These are phyloP conservation scores for Eretmocerus hayati DNA, from an alignment of 2,888 invertebrate genomes.

Conservation along the genomic window DNA sequence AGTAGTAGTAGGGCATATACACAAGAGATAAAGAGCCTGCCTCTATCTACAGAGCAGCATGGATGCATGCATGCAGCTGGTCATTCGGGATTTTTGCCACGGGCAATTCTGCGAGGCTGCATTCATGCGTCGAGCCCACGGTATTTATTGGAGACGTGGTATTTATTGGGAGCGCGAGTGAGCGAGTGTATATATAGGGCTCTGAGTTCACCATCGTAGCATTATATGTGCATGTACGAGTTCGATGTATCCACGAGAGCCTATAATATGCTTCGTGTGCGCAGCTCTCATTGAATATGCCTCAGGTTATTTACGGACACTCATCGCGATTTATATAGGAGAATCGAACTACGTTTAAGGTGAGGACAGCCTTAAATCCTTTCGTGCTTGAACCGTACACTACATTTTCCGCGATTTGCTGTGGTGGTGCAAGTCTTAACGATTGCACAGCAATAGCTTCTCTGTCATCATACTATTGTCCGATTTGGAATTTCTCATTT, in stretches of 20 bases:
- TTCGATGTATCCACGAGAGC: background rate
- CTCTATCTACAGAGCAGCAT: conserved; percentile 20
- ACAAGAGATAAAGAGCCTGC: conserved; percentile 27
- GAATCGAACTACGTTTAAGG: background rate
- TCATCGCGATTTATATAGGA: conserved; percentile 37
- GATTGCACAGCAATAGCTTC: background rate
- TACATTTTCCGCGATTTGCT: conserved; percentile 7
- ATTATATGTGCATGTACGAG: conserved; percentile 1
- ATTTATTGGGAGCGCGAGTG: conserved; percentile 7
- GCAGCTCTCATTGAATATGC: conserved; percentile 40
- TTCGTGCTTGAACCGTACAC: too few relatives aligned
- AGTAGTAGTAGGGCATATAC: background rate
- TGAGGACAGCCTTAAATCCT: background rate
- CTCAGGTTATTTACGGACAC: conserved; percentile 38
- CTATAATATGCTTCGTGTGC: too few relatives aligned
- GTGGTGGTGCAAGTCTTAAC: background rate
- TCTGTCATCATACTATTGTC: conserved; percentile 20
- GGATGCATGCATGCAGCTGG: conserved; percentile 33
- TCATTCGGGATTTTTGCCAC: conserved; percentile 39
- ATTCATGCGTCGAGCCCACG: conserved; percentile 41
- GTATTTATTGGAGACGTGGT: conserved; percentile 22
- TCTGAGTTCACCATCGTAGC: conserved; percentile 4
- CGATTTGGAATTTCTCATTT: conserved; percentile 23
- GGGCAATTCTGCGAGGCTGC: conserved; percentile 26
- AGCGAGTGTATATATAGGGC: conserved; percentile 18